A percentile compares a stretch with the other conserved stretches of the same genome.
Evolutionary conservation across 2,113 vertebrate species (phyloP).

Genomic region (Agapornis roseicollis): DNA sequence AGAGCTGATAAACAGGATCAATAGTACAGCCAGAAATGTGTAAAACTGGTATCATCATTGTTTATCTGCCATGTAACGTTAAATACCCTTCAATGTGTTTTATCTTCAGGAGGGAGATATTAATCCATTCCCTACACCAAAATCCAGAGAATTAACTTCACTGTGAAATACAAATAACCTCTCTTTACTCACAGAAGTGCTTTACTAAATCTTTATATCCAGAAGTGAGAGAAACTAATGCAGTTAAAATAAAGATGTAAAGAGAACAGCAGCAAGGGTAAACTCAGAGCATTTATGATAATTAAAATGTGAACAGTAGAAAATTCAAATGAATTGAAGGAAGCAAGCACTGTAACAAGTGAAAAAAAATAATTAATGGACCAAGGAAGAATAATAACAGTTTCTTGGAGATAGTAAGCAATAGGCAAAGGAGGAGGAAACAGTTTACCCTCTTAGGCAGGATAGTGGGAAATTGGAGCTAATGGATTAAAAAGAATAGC

Average conservation of each 20-base stretch:
- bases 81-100: conserved; percentile 25
- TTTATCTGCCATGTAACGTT: conserved; percentile 45
- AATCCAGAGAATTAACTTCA: not conserved
- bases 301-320: not conserved
- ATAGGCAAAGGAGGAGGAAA: not conserved
- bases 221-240: conserved; percentile 8
- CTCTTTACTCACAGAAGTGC: not conserved
- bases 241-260: conserved; percentile 12
- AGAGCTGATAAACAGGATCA: conserved; percentile 53
- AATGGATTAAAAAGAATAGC: not conserved
- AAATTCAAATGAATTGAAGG: not conserved
- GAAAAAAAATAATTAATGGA: conserved; percentile 27
- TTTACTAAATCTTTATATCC: conserved; percentile 40
- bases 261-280: not conserved
- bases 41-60: conserved; percentile 23
- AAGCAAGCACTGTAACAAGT: not conserved
- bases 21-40: conserved; percentile 44
- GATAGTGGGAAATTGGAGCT: not conserved
- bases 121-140: conserved; percentile 1
- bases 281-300: not conserved
- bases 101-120: not conserved
- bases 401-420: not conserved
- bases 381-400: not conserved
- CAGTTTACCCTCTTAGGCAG: not conserved
- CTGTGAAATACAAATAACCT: conserved; percentile 18